Base-by-base conservation (phyloP, 2,888 invertebrate species). In the Ochropleura leucogaster region DNA sequence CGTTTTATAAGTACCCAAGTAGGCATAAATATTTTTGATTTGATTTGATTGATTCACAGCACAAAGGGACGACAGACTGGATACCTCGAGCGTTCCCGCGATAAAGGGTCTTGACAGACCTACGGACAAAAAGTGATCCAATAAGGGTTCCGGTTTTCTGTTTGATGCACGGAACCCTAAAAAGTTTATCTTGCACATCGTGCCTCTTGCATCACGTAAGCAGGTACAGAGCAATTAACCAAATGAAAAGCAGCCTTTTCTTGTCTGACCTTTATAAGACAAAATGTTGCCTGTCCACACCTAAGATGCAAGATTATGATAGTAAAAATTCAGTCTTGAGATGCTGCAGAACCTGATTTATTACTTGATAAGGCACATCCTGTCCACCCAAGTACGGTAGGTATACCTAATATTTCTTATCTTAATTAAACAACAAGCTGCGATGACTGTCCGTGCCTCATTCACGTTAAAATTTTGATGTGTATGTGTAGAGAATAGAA, bases 261-360 rank as follows among this genome's bases (percentile, higher is more conserved):
- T 62, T 59, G 9, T n/a, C 60, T 30, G 40, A 64, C 65, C 64
- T 65, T 65, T 12, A 47, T 47, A 53, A 16, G 57, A 44, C 10
- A 72, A 68, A 51, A 60, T 62, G 47, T 67, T 67, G 55, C 66
- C 51, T 14, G 53, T 63, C 68, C 30, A 42, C 49, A 59, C 4
- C 30, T 40, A 12, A 63, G 79, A 82, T 82, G 71, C 57, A 47
- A 64, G 57, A 47, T 44, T 55, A 16, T 69, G 71, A 81, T 82
- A 78, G 40, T 9, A 51, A 20, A 40, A 51, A 9, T 72, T 40
- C 59, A 53, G n/a, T 42, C 40, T 46, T 20, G 44, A 49, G 40
- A 30, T 71, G 18, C 20, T 49, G 18, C 3, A 40, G 30, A 76
- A 71, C 53, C 46, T 57, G 79, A 82, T 69, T 64, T 64, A 74